A percentile compares a stretch with the other conserved stretches of the same genome.
Evolutionary conservation across 2,888 invertebrate species (phyloP).

Genomic region (Agrotis clavis): DNA sequence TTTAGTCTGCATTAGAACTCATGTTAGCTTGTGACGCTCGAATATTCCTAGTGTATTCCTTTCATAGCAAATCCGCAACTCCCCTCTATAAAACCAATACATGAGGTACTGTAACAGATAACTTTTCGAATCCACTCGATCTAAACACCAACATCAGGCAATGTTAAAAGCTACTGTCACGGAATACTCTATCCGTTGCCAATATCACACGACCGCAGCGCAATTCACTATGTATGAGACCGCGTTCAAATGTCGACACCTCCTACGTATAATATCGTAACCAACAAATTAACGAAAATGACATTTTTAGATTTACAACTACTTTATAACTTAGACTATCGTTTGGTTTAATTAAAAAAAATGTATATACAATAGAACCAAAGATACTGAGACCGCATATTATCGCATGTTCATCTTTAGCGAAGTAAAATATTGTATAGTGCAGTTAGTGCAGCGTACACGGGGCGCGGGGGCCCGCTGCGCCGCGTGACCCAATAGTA

Average conservation of each 20-base stretch:
- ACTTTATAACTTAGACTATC: too few species aligned
- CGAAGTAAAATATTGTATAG: too few species aligned
- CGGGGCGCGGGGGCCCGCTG: too few species aligned
- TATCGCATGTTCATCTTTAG: too few species aligned
- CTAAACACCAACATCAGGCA: conserved; percentile 53
- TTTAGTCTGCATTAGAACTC: neutral
- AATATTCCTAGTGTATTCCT: neutral
- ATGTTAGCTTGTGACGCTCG: neutral
- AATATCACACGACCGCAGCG: conserved; percentile 62
- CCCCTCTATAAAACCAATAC: neutral
- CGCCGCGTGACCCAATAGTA: too few species aligned
- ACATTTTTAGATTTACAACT: too few species aligned
- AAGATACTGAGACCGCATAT: too few species aligned
- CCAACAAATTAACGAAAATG: too few species aligned
- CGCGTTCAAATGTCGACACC: conserved; percentile 62
- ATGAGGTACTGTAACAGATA: conserved; percentile 19
- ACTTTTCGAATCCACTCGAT: conserved; percentile 38
- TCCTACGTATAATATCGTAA: too few species aligned
- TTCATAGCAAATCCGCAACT: neutral
- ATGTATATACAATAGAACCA: too few species aligned
- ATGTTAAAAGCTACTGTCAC: conserved; percentile 55
- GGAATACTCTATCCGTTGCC: conserved; percentile 60
- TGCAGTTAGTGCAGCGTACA: too few species aligned
- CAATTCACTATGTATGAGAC: conserved; percentile 72
- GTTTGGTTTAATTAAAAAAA: too few species aligned